Percentiles rank a stretch among this genome's conserved stretches.
phyloP scores from a whole-genome alignment of 23 tunicate species.

The Phallusia fumigata region DNA sequence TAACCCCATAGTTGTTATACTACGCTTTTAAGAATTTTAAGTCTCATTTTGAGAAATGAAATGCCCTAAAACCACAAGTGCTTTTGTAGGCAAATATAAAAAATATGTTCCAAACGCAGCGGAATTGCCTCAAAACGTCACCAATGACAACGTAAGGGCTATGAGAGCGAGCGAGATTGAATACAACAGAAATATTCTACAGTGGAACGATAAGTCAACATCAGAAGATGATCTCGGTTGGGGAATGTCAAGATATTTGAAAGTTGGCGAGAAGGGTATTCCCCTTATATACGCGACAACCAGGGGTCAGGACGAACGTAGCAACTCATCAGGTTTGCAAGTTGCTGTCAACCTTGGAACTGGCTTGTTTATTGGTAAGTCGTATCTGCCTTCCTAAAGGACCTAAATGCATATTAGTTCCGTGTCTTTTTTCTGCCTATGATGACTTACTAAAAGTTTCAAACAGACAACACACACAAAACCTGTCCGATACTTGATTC shows the following conservation, averaged over 20 bases:
- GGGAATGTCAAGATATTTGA: constrained; percentile 31
- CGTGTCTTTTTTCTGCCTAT: too few species aligned
- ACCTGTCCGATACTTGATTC: too few species aligned
- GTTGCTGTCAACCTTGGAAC: not conserved
- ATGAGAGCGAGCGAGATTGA: constrained; percentile 20
- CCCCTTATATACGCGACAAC: constrained; percentile 26
- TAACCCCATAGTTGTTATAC: too few species aligned
- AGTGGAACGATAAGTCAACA: constrained; percentile 25
- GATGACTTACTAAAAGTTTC: too few species aligned
- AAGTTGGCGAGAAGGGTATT: constrained; percentile 6
- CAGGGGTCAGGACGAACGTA: not conserved
- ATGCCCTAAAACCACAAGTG: too few species aligned
- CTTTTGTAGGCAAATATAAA: too few species aligned
- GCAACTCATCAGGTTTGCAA: not conserved
- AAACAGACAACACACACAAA: too few species aligned
- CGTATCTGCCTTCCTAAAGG: too few species aligned
- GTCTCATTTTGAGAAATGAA: too few species aligned
- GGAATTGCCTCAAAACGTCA: constrained; percentile 5
- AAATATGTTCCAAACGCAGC: not conserved
- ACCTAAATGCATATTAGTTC: too few species aligned
- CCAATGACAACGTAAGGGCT: not conserved
- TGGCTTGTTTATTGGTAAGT: constrained; percentile 7
- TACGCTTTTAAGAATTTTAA: too few species aligned
- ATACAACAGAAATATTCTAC: not conserved
- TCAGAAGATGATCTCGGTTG: constrained; percentile 21